Evolutionary conservation across 2,888 invertebrate species (phyloP), one percentile per base, ranked within the genome.

Genomic region (Andrena haemorrhoa): DNA sequence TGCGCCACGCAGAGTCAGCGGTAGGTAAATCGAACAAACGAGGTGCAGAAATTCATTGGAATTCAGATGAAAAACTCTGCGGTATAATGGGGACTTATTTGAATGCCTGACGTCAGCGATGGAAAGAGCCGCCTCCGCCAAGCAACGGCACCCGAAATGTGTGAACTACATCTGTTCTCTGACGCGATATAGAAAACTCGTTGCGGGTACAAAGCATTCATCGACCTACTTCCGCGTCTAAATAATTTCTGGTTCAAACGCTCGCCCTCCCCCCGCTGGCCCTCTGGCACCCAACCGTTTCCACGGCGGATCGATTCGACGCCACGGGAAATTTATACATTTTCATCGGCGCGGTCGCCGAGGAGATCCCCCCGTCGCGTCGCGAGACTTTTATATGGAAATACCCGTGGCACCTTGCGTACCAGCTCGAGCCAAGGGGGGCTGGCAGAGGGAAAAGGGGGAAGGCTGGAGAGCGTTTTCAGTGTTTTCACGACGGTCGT

Each of bases 351-450:
- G 41, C n/a, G 61, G 49, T 26, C 60, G 65, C 60, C 23, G 47
- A 63, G 60, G 47, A 49, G 70, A 49, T 77, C 60, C 83, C 60
- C 83, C 77, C 58, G n/a, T 35, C 56, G 56, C 58, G n/a, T 35
- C 56, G 56, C 31, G 76, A 85, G 83, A 88, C 78, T 87, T 81
- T 87, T 79, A 82, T 83, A 90, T 89, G 86, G 82, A 88, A 89
- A 89, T 87, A 76, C 71, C 61, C 77, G 56, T 26, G 87, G 79
- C 84, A 86, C 86, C 89, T 88, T 85, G 88, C 84, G 72, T 64
- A 66, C 49, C 60, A 63, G 69, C 58, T 80, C 70, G 83, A 78
- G 76, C 82, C 65, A 58, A 29, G 69, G 75, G 75, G 76, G 51
- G 41, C 35, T n/a, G 75, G 53, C 66, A 60, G 31, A 41, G 47